Evolutionary conservation across 2,888 invertebrate genomes (phyloP), one percentile per base, ranked within the genome.

Genomic region (Sarcophaga carnaria): DNA sequence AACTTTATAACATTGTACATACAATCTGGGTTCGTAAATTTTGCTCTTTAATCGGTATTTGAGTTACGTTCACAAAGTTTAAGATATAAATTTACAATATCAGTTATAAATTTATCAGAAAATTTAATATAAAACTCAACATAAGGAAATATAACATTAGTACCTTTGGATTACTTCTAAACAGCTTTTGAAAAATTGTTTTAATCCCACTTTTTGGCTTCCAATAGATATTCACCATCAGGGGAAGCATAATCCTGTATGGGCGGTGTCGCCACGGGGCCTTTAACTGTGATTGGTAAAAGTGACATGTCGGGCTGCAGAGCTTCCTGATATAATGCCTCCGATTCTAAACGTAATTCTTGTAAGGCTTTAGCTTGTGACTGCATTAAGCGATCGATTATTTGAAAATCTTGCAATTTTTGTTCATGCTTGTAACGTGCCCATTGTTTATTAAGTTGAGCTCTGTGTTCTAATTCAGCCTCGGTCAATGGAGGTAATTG

Each of bases 221-320:
- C 94, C 92, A 98, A 97, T 27, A 95, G 92, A 91, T 98, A 99
- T 90, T 98, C 98, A 62, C 99, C 99, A 93, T 99, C 99, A 0
- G 97, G 97, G 69, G 96, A 95, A 0, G 95, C 95, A 92, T 98
- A 99, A 87, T 95, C 95, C 90, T 96, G 95, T 83, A 98, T 96
- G 0, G 98, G 96, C 4, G 98, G 98, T 1, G 98, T 98, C 47
- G 96, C 94, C 0, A 96, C 95, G 0, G 99, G 97, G 0, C 99
- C 98, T 82, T 94, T 94, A 2, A 95, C 91, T 25, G 94, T 94
- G 89, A 95, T 95, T 0, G 98, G 97, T 37, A 98, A 90, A 59
- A 98, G 91, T 10, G 94, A 93, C 22, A 95, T 91, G 92, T 98
- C 98, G 6, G 96, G 94, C 96, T 98, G 95, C 88, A 98, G 95